phyloP scores from a whole-genome alignment of 2,888 invertebrate genomes.

The Philhelius pedissequus region DNA sequence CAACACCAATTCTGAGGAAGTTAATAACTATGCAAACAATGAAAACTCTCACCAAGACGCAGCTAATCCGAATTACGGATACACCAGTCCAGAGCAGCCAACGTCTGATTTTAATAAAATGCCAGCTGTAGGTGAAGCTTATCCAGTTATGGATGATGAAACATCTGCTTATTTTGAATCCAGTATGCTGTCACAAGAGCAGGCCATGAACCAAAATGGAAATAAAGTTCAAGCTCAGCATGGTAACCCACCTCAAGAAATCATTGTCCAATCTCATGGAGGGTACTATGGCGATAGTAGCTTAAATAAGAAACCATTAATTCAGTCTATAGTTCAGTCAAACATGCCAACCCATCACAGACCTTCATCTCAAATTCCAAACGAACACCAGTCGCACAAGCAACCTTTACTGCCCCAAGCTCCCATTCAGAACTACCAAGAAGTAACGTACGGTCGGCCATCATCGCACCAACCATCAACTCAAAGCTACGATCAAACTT shows the following conservation, averaged over 20 bases:
- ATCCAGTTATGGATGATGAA: constrained; percentile 72
- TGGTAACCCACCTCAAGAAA: not conserved
- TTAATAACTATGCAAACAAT: constrained; percentile 57
- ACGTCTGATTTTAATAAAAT: constrained; percentile 77
- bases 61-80: constrained; percentile 71
- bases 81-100: constrained; percentile 74
- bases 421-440: constrained; percentile 18
- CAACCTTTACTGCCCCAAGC: not conserved
- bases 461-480: constrained; percentile 16
- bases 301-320: constrained; percentile 66
- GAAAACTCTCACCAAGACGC: constrained; percentile 48
- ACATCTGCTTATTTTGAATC: constrained; percentile 52
- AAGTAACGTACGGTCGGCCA: constrained; percentile 22
- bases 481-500: constrained; percentile 25
- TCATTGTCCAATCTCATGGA: constrained; percentile 6
- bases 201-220: constrained; percentile 58
- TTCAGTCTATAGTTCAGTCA: constrained; percentile 14
- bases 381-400: not conserved
- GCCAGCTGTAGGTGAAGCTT: constrained; percentile 76
- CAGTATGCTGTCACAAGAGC: constrained; percentile 65
- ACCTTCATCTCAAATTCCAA: constrained; percentile 72
- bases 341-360: constrained; percentile 12
- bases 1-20: constrained; percentile 13
- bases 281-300: not conserved
- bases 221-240: constrained; percentile 21